Conservation (phyloP, 2,888 invertebrate species). For the Pardosa pseudoannulata region DNA sequence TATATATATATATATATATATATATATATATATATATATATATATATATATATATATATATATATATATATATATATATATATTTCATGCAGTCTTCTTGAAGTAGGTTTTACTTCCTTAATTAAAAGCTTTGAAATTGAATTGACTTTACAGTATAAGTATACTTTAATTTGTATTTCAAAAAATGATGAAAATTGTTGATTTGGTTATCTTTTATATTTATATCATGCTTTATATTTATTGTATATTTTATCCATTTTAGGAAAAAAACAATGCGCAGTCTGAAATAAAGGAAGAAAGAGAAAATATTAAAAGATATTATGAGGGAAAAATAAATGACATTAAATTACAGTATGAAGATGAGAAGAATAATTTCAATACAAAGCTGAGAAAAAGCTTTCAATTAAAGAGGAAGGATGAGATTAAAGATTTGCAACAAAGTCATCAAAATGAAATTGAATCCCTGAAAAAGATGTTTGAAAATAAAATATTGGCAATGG, state of each 20-base stretch:
- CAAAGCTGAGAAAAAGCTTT: conserved; percentile 5
- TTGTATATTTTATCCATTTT: background rate
- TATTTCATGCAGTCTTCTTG: no score
- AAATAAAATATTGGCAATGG: background rate
- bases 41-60: no score
- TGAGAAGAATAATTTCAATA: conserved; percentile 18
- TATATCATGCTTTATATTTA: no score
- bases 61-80: no score
- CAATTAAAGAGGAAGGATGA: conserved; percentile 23
- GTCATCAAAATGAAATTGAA: background rate
- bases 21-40: no score
- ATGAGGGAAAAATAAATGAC: background rate
- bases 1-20: no score
- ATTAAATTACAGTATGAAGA: conserved; percentile 32
- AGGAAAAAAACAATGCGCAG: background rate
- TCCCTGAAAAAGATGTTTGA: background rate
- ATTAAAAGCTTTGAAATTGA: no score
- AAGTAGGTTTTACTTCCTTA: no score
- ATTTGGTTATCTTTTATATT: no score
- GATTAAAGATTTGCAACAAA: background rate
- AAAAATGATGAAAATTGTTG: no score
- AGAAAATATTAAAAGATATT: conserved; percentile 12
- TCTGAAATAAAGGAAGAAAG: conserved; percentile 13
- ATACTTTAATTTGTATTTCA: no score
- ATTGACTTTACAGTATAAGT: no score